Evolutionary conservation across 2,888 invertebrate genomes (phyloP).

Genomic region (Spilarctia lutea): DNA sequence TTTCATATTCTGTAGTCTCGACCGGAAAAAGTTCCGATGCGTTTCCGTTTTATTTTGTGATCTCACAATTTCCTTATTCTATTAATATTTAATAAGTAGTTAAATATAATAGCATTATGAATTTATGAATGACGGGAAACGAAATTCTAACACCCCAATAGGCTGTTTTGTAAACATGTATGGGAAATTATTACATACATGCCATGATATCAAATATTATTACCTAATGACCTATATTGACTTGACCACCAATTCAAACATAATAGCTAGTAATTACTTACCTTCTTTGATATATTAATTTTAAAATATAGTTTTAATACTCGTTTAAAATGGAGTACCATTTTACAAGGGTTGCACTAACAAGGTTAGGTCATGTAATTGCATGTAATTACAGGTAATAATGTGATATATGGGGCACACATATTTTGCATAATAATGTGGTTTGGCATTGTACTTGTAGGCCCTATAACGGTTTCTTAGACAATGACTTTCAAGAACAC

Average conservation of each 20-base stretch:
- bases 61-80: no score
- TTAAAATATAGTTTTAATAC: constrained; percentile 44
- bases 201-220: constrained; percentile 5
- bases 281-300: constrained; percentile 26
- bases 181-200: background rate
- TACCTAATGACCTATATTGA: background rate
- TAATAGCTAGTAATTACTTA: constrained; percentile 16
- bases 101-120: no score
- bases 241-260: constrained; percentile 14
- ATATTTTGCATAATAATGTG: constrained; percentile 55
- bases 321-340: constrained; percentile 34
- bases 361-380: constrained; percentile 58
- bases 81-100: no score
- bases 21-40: background rate
- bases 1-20: no score
- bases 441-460: constrained; percentile 43
- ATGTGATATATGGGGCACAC: constrained; percentile 43
- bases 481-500: constrained; percentile 23
- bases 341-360: constrained; percentile 43
- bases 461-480: constrained; percentile 18
- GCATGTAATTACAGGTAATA: constrained; percentile 51
- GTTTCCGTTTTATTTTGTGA: background rate
- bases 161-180: background rate
- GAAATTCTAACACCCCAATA: background rate
- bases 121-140: no score